phyloP scores from a whole-genome alignment of 2,113 vertebrate species.

The Actinemys pallida region DNA sequence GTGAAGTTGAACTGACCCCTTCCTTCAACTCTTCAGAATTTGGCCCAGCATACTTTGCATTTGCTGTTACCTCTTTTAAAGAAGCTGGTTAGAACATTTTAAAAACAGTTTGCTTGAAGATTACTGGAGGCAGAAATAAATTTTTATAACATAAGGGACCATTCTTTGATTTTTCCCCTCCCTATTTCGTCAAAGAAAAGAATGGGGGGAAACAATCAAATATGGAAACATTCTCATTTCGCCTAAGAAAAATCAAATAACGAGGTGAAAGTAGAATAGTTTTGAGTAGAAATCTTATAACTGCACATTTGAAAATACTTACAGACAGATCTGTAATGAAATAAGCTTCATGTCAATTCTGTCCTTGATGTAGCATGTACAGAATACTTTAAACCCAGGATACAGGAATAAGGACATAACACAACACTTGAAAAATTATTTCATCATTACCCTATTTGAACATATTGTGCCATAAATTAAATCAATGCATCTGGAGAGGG shows the following conservation, averaged over 20 bases:
- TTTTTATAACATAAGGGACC: background rate
- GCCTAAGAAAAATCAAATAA: background rate
- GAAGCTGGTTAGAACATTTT: background rate
- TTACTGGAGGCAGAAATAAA: background rate
- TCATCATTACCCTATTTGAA: background rate
- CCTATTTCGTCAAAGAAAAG: background rate
- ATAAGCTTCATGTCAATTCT: constrained; percentile 1
- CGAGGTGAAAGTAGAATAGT: background rate
- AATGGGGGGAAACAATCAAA: background rate
- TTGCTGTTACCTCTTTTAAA: background rate
- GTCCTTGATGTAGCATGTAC: background rate
- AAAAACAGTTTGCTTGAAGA: background rate
- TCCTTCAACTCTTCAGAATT: background rate
- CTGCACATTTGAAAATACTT: background rate
- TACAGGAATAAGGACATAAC: background rate
- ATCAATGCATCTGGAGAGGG: background rate
- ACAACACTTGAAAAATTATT: background rate
- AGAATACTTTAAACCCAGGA: constrained; percentile 20
- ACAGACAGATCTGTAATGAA: background rate
- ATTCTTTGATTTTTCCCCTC: background rate
- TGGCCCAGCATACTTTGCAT: background rate
- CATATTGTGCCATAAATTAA: background rate
- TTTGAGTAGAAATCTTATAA: constrained; percentile 8
- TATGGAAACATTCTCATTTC: background rate
- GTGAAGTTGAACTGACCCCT: background rate